Conservation (phyloP, 2,113 vertebrate genomes). For the Ameiurus melas region DNA sequence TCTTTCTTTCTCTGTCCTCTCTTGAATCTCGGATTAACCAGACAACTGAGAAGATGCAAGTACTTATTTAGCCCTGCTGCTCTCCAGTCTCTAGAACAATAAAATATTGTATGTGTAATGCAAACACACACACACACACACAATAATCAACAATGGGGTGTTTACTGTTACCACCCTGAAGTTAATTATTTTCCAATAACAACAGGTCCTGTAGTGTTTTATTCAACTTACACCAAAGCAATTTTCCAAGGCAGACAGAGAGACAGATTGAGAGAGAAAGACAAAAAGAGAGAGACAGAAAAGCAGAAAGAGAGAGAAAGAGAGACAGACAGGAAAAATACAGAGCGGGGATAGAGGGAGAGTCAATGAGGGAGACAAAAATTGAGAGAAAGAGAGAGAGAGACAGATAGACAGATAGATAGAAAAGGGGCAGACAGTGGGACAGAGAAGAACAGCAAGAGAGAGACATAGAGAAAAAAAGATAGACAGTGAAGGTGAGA, state of each 20-base stretch:
- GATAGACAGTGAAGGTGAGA: neutral
- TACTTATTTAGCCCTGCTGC: conserved; percentile 41
- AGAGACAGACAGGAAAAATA: neutral
- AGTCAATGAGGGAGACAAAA: neutral
- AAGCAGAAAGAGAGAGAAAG: neutral
- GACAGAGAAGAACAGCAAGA: neutral
- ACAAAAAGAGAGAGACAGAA: neutral
- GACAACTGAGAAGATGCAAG: conserved; percentile 42
- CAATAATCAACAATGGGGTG: neutral
- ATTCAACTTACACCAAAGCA: neutral
- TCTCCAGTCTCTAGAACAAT: conserved; percentile 38
- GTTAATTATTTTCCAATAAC: neutral
- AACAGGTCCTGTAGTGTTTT: neutral
- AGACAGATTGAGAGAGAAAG: neutral
- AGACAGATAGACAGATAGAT: neutral
- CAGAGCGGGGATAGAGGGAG: neutral
- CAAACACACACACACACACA: conserved; percentile 18
- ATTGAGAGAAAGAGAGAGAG: neutral
- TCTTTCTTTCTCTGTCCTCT: neutral
- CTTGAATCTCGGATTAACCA: conserved; percentile 40
- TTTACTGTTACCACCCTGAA: neutral
- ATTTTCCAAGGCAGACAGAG: neutral
- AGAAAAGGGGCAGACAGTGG: neutral
- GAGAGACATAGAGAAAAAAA: neutral
- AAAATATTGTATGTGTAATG: neutral